Percentiles rank a stretch among this genome's conserved stretches.
Evolutionary conservation across 2,797 vertebrate genomes (phyloP).

Genomic region (Echiichthys vipera): DNA sequence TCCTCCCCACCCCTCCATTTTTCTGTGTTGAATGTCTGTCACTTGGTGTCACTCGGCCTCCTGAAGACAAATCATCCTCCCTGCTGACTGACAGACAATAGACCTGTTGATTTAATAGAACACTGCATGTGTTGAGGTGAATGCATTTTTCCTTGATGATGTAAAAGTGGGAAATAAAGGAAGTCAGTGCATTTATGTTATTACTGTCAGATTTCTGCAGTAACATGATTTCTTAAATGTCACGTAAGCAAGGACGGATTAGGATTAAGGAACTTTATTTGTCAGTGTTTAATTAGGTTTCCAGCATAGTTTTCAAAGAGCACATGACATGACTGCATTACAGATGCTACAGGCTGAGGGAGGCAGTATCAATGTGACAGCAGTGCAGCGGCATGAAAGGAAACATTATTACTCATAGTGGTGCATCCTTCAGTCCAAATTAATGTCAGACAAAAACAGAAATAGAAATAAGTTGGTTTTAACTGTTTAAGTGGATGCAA

Average conservation of each 20-base stretch:
- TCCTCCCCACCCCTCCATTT: too few species aligned
- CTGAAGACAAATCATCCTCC: constrained; percentile 54
- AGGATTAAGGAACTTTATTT: background rate
- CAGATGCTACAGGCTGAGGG: background rate
- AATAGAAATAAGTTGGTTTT: background rate
- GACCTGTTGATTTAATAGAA: constrained; percentile 55
- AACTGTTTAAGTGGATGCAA: background rate
- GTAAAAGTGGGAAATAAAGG: constrained; percentile 21
- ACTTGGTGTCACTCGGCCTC: constrained; percentile 61
- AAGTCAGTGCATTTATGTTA: constrained; percentile 7
- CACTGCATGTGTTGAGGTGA: constrained; percentile 43
- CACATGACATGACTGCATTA: background rate
- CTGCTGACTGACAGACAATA: constrained; percentile 46
- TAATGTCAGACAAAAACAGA: constrained; percentile 3
- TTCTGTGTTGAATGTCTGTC: constrained; percentile 57
- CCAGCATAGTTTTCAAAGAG: background rate
- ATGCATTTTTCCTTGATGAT: constrained; percentile 16
- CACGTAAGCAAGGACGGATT: background rate
- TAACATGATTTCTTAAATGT: background rate
- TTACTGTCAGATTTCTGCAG: background rate
- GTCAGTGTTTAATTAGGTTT: background rate
- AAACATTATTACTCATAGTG: background rate
- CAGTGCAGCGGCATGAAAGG: background rate
- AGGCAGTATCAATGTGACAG: background rate
- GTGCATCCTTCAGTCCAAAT: background rate